Evolutionary conservation across 2,888 invertebrate species (phyloP).

Genomic region (Drosophila merina): DNA sequence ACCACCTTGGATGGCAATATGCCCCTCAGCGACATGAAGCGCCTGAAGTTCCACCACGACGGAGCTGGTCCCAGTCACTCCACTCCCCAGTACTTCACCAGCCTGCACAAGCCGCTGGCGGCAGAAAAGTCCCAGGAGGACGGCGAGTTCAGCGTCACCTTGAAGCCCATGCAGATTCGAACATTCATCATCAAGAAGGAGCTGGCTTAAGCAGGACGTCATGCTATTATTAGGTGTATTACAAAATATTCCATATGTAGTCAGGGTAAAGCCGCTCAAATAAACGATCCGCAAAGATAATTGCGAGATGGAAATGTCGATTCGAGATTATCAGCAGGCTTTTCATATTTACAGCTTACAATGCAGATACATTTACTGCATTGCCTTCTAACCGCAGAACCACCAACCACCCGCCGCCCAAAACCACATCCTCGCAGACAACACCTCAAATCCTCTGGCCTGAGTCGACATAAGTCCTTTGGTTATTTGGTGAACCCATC

Average conservation of each 20-base stretch:
- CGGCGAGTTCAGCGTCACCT: conserved; percentile 59
- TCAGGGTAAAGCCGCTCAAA: background rate
- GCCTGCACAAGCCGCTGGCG: conserved; percentile 57
- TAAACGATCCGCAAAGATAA: conserved; percentile 23
- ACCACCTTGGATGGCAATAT: conserved; percentile 89
- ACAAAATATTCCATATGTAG: background rate
- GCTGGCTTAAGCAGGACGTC: background rate
- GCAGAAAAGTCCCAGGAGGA: conserved; percentile 51
- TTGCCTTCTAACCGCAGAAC: conserved; percentile 13
- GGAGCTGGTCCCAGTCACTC: conserved; percentile 39
- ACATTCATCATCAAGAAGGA: conserved; percentile 30
- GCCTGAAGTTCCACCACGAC: conserved; percentile 74
- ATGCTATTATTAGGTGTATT: background rate
- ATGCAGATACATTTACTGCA: conserved; percentile 38
- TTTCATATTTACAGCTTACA: conserved; percentile 32
- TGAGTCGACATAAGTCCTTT: conserved; percentile 71
- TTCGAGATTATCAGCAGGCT: conserved; percentile 32
- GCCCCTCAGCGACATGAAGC: conserved; percentile 85
- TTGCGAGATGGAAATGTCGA: conserved; percentile 22
- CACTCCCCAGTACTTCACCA: conserved; percentile 56
- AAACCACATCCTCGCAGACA: conserved; percentile 10
- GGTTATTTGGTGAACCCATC: conserved; percentile 70
- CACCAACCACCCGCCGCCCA: background rate
- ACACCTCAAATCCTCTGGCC: conserved; percentile 26
- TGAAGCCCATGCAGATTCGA: conserved; percentile 28